Percentiles rank a stretch among this genome's conserved stretches.
These are phyloP conservation scores for Laspeyria flexula DNA, from an alignment of 2,888 invertebrate species.

Conservation along the genomic window DNA sequence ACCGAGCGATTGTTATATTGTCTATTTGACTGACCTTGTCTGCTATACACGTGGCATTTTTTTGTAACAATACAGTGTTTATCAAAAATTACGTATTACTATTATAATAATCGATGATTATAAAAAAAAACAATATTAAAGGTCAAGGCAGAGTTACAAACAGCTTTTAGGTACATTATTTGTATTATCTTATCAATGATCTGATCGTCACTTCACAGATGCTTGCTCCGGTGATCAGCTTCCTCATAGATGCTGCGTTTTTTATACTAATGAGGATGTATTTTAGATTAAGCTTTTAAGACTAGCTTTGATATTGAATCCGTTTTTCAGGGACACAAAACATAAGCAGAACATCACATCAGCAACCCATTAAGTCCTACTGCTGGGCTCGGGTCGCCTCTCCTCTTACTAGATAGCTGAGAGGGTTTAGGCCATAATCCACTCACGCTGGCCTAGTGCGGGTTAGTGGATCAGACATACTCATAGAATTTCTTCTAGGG, in stretches of 20 bases:
- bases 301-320: neutral
- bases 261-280: neutral
- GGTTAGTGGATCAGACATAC: too few relatives aligned
- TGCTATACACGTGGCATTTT: too few relatives aligned
- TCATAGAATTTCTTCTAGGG: too few relatives aligned
- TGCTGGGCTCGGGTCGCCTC: too few relatives aligned
- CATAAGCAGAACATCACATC: too few relatives aligned
- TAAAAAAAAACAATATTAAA: neutral
- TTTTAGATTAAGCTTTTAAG: neutral
- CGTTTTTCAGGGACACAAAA: neutral
- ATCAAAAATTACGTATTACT: neutral
- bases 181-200: slow-evolving; percentile 1
- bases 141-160: neutral
- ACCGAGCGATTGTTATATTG: too few relatives aligned
- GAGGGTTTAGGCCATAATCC: too few relatives aligned
- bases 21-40: too few relatives aligned
- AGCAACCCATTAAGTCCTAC: too few relatives aligned
- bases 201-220: neutral
- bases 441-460: too few relatives aligned
- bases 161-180: neutral
- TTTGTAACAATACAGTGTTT: too few relatives aligned
- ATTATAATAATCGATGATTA: neutral
- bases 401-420: too few relatives aligned
- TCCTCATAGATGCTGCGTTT: neutral
- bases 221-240: neutral